Percentiles rank a stretch among this genome's conserved stretches.
phyloP scores from a whole-genome alignment of 53 echinoderm and acorn worm species.

The Holothuria scabra region DNA sequence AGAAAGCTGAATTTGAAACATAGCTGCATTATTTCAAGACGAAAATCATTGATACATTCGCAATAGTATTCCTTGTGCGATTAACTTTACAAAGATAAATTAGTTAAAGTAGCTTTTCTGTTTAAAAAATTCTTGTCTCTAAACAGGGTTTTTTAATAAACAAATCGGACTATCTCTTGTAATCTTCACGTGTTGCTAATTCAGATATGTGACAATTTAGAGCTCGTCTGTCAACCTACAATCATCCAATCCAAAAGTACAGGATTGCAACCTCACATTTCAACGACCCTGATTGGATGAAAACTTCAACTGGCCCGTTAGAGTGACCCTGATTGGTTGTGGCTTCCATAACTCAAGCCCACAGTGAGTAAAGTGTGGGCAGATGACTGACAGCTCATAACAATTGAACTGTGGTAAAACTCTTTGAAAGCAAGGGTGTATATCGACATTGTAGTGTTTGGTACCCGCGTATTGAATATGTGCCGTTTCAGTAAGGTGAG shows the following conservation, averaged over 20 bases:
- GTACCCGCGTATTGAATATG: not conserved
- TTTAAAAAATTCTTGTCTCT: too few relatives aligned
- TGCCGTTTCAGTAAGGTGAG: not conserved
- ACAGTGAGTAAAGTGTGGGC: not conserved
- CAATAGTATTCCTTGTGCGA: too few relatives aligned
- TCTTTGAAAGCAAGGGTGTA: not conserved
- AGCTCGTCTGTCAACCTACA: slow-evolving; percentile 19
- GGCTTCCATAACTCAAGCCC: not conserved
- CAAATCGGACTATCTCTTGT: not conserved
- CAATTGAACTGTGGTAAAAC: slow-evolving; percentile 13
- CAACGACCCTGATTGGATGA: slow-evolving; percentile 14
- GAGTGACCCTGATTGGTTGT: slow-evolving; percentile 12
- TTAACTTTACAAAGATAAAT: too few relatives aligned
- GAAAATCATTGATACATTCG: too few relatives aligned
- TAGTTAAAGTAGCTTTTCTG: too few relatives aligned
- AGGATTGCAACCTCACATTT: slow-evolving; percentile 3
- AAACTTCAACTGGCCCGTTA: slow-evolving; percentile 6
- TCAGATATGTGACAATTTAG: not conserved
- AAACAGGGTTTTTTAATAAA: too few relatives aligned
- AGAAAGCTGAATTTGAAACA: too few relatives aligned
- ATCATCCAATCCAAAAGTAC: slow-evolving; percentile 50
- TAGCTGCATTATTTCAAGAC: too few relatives aligned
- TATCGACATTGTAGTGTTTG: not conserved
- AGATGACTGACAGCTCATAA: slow-evolving; percentile 45
- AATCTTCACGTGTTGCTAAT: not conserved